Base-by-base conservation (phyloP, 2,113 vertebrate species). In the Castor canadensis region DNA sequence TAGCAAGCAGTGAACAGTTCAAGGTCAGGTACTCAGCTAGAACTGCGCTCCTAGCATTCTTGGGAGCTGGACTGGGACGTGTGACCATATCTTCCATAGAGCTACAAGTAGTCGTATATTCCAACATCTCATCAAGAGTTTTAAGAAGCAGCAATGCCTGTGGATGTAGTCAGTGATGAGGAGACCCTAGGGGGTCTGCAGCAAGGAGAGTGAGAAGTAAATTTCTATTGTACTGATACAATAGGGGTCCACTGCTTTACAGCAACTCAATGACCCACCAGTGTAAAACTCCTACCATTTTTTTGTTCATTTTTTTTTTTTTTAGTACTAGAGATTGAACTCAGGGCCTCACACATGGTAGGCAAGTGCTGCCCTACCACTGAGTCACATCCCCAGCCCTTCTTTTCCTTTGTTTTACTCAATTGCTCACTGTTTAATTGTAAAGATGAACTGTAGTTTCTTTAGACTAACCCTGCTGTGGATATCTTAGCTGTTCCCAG, bases 211-310 rank as follows among this genome's bases (percentile, higher is more conserved):
- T 4, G 38, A 76, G 38, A 38, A 26, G 22, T 5, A 1, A 20
- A 11, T 16, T 16, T 40, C 4, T 24, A 1, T 0, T 0, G 0
- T 5, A 1, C 1, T 1, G 11, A 32, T 4, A 20, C 9, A 0
- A 7, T 1, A 26, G 4, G 1, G 9, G 19, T 1, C 56, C 1
- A 22, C 4, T 40, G 2, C 15, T 32, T 28, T 30, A 52, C 52
- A 52, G 52, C 52, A 15, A 15, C 52, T n/a, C n/a, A n/a, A n/a
- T n/a, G n/a, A n/a, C n/a, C n/a, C n/a, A 19, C 19, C 54, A 56
- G 54, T 56, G 54, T 19, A 56, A 56, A 56, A 12, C 19, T 56
- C 54, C 54, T 58, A 4, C 20, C 24, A 22, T 22, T 20, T 17
- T n/a, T n/a, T n/a, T n/a, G n/a, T n/a, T n/a, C 56, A 58, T 58